Evolutionary conservation across 2,888 invertebrate genomes (phyloP), one percentile per base, ranked within the genome.

Genomic region (Stenchaetothrips biformis): DNA sequence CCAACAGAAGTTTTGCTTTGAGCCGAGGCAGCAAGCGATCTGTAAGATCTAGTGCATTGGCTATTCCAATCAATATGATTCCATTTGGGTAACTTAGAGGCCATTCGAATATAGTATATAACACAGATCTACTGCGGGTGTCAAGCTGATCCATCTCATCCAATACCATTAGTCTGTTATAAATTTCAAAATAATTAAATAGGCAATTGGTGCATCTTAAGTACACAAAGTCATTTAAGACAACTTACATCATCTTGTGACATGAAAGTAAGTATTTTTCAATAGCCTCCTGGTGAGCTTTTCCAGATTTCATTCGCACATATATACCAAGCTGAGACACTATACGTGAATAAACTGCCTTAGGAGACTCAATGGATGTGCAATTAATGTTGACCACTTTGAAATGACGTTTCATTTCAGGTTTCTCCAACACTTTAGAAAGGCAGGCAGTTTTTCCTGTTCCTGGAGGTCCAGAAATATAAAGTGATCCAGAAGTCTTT

Each of bases 131-230:
- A 53, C 91, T 90, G 84, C 92, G 92, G 83, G 93, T 93, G 84
- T 94, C 93, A 67, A 99, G 87, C 86, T 98, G 97, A 87, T 99
- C 99, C 81, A 99, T 94, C 89, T 99, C 99, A 86, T 99, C 99
- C 81, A 99, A 86, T 16, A 99, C 92, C 83, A 98, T 86, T 27
- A 98, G 88, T 81, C 93, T 92, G 87, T 27, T 88, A 88, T 80
- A 83, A 83, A 83, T 83, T 81, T 80, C 81, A n/a, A 25, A 2
- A 49, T 74, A 59, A 81, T 13, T 47, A 49, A 13, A 74, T 25
- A n/a, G 53, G 16, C 11, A 18, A 37, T 25, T 53, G n/a, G 21
- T 67, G 48, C 74, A 48, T 79, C 79, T 80, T n/a, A 47, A 16
- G 8, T 37, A 3, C 2, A 21, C n/a, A 21, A 3, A 3, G 21